Conservation (phyloP, 2,113 vertebrate species). For the Condylura cristata region DNA sequence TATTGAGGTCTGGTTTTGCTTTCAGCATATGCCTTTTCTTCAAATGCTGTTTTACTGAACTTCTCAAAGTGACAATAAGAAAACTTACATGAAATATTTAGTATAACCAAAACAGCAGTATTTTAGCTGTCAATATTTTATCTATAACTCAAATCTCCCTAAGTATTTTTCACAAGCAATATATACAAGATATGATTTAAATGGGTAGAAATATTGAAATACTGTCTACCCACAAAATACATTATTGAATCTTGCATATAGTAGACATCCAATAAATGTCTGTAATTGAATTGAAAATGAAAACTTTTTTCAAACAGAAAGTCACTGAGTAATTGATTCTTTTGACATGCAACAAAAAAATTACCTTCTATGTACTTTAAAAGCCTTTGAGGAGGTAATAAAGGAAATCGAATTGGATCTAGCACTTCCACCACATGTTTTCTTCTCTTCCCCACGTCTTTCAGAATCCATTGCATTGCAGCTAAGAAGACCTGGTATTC, state of each 20-base stretch:
- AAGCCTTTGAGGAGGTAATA: slow-evolving; percentile 94
- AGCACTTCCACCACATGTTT: slow-evolving; percentile 95
- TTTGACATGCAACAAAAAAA: slow-evolving; percentile 24
- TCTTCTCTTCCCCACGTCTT: slow-evolving; percentile 92
- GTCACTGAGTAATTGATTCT: background rate
- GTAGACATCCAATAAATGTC: slow-evolving; percentile 17
- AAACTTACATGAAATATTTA: slow-evolving; percentile 28
- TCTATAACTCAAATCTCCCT: background rate
- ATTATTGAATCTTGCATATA: slow-evolving; percentile 10
- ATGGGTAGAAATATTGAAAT: slow-evolving; percentile 24
- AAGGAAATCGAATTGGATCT: slow-evolving; percentile 94
- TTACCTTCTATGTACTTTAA: slow-evolving; percentile 97
- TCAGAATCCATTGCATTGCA: slow-evolving; percentile 96
- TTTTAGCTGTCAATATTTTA: slow-evolving; percentile 37
- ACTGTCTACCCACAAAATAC: slow-evolving; percentile 4
- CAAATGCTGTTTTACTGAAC: slow-evolving; percentile 11
- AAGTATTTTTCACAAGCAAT: slow-evolving; percentile 38
- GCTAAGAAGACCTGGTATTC: slow-evolving; percentile 97
- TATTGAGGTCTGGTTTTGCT: slow-evolving; percentile 2
- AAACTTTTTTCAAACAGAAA: slow-evolving; percentile 54
- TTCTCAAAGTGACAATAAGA: background rate
- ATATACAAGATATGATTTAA: background rate
- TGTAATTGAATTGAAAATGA: slow-evolving; percentile 42
- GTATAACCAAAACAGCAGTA: background rate
- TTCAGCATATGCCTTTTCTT: background rate